A percentile compares a stretch with the other conserved stretches of the same genome.
These are phyloP conservation scores for Lordiphosa collinella DNA, from an alignment of 1,140 invertebrate genomes.

Conservation along the genomic window DNA sequence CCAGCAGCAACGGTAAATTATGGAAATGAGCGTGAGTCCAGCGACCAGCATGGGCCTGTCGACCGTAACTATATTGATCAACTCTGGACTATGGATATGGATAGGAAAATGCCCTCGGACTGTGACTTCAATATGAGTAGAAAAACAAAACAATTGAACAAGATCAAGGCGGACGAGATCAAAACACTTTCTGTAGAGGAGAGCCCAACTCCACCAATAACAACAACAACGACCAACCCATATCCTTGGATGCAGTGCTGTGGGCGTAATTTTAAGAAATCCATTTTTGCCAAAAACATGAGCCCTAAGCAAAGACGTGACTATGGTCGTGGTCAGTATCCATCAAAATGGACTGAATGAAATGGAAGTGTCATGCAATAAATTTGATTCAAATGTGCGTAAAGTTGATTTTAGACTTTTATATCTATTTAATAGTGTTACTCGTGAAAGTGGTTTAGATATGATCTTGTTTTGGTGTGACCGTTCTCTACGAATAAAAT, in stretches of 20 bases:
- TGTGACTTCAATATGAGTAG: slow-evolving; percentile 5
- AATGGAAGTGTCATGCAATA: too few relatives aligned
- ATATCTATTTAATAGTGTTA: too few relatives aligned
- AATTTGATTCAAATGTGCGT: too few relatives aligned
- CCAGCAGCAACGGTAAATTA: background rate
- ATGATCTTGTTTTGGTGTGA: too few relatives aligned
- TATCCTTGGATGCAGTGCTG: slow-evolving; percentile 16
- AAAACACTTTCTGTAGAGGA: background rate
- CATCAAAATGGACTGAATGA: background rate
- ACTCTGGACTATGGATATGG: background rate
- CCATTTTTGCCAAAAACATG: slow-evolving; percentile 6
- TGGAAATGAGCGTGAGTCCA: too few relatives aligned
- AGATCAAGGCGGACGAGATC: too few relatives aligned
- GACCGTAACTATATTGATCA: background rate
- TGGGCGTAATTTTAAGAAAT: slow-evolving; percentile 8
- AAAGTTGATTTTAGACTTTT: too few relatives aligned
- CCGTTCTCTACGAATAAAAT: too few relatives aligned
- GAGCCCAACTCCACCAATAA: too few relatives aligned
- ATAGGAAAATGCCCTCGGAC: background rate
- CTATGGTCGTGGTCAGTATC: background rate
- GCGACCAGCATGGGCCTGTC: background rate
- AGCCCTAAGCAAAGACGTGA: background rate
- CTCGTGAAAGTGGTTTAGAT: too few relatives aligned
- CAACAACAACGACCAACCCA: background rate
- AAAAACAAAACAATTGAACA: background rate